Evolutionary conservation across 2,888 invertebrate species (phyloP), one percentile per base, ranked within the genome.

Genomic region (Strigamia crassipes): DNA sequence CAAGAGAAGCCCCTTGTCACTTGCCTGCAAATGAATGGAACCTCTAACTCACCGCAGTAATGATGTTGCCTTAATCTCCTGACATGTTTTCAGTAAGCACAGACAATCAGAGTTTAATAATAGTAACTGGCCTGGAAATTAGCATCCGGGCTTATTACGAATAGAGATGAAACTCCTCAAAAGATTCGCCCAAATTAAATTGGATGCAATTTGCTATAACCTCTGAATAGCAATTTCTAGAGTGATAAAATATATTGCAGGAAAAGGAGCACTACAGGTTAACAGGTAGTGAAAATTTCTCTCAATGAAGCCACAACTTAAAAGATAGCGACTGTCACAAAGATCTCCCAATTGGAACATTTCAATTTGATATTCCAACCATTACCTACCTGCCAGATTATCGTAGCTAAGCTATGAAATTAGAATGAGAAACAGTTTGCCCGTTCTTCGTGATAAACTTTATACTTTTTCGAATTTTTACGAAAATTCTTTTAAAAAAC

Each of bases 101-200:
- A 73, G 73, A 73, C 73, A 73, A 73, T 73, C 73, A 73, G 73
- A 73, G 73, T 73, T 73, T 73, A 73, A 73, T 73, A 73, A 73
- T 73, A 73, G 73, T 73, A 73, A 73, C 73, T n/a, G 73, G 73
- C 73, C 73, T 31, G 73, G 31, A 73, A 73, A 73, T 73, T 73
- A 73, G 73, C 73, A 73, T 73, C 31, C 73, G 73, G 73, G 73
- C 31, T 73, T 73, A 73, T 73, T 73, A 73, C 31, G 73, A 73
- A 73, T 73, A 73, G 73, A 73, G 73, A 73, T 73, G 73, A 73
- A 73, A 73, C 73, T 73, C 31, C 73, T 73, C 73, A 73, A 73
- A 73, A 73, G 73, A 73, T 31, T 73, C 73, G 73, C n/a, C 73
- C 73, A 73, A 73, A 73, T 73, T 73, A 73, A 73, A 73, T 73